These are phyloP conservation scores for Leuciscus idus DNA, from an alignment of 2,113 vertebrate genomes.

Conservation along the genomic window DNA sequence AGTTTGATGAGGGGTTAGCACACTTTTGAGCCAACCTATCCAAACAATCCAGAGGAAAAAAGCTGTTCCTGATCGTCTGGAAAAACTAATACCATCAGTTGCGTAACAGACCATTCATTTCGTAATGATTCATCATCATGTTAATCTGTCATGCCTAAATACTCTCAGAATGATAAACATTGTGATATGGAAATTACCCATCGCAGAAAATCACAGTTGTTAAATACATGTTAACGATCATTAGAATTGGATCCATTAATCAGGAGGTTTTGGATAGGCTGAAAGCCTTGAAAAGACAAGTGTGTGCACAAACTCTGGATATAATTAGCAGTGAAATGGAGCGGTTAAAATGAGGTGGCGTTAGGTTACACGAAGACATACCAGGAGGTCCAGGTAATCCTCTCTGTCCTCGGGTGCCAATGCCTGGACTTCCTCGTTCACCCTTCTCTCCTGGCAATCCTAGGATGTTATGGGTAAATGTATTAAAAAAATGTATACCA, in stretches of 20 bases:
- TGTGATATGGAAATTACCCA: background rate
- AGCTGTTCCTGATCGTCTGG: background rate
- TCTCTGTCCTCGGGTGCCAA: slow-evolving; percentile 85
- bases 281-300: background rate
- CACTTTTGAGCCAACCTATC: background rate
- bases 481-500: background rate
- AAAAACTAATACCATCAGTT: slow-evolving; percentile 28
- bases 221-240: slow-evolving; percentile 17
- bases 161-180: slow-evolving; percentile 5
- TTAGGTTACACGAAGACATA: slow-evolving; percentile 63
- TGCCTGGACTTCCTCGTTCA: slow-evolving; percentile 84
- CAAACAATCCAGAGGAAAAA: slow-evolving; percentile 7
- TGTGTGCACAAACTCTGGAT: background rate
- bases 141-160: slow-evolving; percentile 29
- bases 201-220: background rate
- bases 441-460: slow-evolving; percentile 94
- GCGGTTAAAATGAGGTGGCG: background rate
- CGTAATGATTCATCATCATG: slow-evolving; percentile 25
- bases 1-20: slow-evolving; percentile 15
- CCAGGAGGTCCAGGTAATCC: slow-evolving; percentile 88
- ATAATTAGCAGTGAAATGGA: background rate
- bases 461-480: slow-evolving; percentile 60
- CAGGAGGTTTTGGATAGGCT: slow-evolving; percentile 12
- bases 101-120: slow-evolving; percentile 29
- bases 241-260: slow-evolving; percentile 11